Base-by-base conservation (phyloP, 2,888 invertebrate genomes). In the Agonopterix alstromeriana region DNA sequence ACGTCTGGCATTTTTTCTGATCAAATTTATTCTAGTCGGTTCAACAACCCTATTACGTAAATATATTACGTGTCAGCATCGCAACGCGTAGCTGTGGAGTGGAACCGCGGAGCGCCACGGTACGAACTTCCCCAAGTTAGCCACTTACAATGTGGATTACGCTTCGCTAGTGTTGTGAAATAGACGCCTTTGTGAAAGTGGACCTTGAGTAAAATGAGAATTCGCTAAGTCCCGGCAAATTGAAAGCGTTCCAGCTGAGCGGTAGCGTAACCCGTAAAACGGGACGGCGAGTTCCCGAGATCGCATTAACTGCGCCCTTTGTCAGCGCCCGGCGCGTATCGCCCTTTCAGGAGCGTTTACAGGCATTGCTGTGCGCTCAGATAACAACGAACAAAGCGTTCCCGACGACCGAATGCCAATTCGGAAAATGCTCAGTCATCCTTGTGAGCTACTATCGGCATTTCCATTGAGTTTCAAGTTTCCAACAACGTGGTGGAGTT, bases 311-410 rank as follows among this genome's bases (percentile, higher is more conserved):
- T 63, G 53, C 56, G 65, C 70, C 72, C 74, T 75, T 74, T 74
- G 74, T 64, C 58, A 55, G 60, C 50, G 61, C 58, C 61, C 60
- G 60, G 54, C 60, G 49, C 58, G 58, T 57, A 58, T 56, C 62
- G 69, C 64, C 71, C 64, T 65, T 65, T 67, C 65, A 63, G 56
- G 27, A 58, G 62, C 67, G 64, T 68, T 73, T 70, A 70, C 69
- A 68, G 73, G 65, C 76, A 68, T 72, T 64, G 69, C 75, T 76
- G 74, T 66, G 69, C 73, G 70, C 69, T 68, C 73, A 69, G 77
- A 77, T 75, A 76, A 71, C 72, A 63, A 60, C 63, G 70, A 60
- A 77, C 73, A 76, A 76, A 71, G 73, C 73, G 68, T 53, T 63
- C 70, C 66, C 63, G 65, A 49, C 61, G 57, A 57, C 57, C 67